A percentile compares a stretch with the other conserved stretches of the same genome.
phyloP scores from a whole-genome alignment of 1,140 invertebrate genomes.

The Chelonus insularis region DNA sequence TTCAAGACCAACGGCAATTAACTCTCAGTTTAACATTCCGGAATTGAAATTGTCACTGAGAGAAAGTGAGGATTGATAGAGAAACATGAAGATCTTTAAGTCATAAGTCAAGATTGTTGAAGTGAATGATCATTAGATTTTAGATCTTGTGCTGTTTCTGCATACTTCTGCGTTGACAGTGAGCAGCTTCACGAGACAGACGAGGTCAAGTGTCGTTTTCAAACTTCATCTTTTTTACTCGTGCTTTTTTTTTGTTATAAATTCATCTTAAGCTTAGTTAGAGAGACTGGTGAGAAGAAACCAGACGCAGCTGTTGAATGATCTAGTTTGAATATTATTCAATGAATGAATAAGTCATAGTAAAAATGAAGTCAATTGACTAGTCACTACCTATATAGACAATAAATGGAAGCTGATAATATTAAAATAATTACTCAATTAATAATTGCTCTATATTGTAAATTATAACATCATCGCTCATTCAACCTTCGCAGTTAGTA shows the following conservation, averaged over 20 bases:
- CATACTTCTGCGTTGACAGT: background rate
- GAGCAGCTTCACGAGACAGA: conserved; percentile 1
- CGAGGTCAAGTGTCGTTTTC: conserved; percentile 11
- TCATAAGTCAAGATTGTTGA: background rate
- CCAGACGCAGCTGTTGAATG: too few relatives aligned
- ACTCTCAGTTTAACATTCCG: background rate
- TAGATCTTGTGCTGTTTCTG: background rate
- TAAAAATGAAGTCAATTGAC: background rate
- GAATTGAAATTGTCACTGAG: background rate
- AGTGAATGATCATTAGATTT: background rate
- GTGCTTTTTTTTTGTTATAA: background rate
- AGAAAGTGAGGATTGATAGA: conserved; percentile 2
- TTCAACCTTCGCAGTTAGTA: too few relatives aligned
- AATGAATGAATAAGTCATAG: background rate
- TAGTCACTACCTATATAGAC: background rate
- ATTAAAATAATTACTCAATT: background rate
- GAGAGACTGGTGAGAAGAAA: background rate
- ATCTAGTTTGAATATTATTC: background rate
- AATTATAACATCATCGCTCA: background rate
- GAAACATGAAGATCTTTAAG: background rate
- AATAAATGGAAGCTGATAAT: too few relatives aligned
- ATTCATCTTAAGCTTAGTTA: background rate
- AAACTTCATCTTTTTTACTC: background rate
- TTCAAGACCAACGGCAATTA: background rate
- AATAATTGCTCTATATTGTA: background rate